Percentiles rank a stretch among this genome's conserved stretches.
Conservation (phyloP, 92 coral and sea anemone genomes). For the Phymanthus crucifer region DNA sequence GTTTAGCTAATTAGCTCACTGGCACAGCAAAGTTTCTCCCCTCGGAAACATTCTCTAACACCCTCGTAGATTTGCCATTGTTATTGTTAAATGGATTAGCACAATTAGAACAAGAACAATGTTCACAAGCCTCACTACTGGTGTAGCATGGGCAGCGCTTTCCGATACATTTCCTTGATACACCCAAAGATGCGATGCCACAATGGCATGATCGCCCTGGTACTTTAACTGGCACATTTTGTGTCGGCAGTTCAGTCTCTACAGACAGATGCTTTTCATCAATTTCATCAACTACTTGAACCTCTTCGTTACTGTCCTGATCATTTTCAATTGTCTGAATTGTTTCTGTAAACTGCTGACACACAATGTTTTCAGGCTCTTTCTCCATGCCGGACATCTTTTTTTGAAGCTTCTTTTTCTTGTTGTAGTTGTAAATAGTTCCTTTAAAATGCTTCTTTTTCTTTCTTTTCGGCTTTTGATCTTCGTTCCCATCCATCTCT, state of each 20-base stretch:
- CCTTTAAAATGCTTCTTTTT: slow-evolving; percentile 81
- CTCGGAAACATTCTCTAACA: slow-evolving; percentile 6
- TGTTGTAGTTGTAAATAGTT: slow-evolving; percentile 68
- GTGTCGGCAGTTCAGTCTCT: slow-evolving; percentile 21
- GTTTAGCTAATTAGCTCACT: not conserved
- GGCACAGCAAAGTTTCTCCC: slow-evolving; percentile 6
- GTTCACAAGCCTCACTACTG: slow-evolving; percentile 62
- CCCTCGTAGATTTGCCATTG: not conserved
- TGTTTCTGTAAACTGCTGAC: slow-evolving; percentile 40
- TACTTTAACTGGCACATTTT: slow-evolving; percentile 25
- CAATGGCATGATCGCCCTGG: slow-evolving; percentile 61
- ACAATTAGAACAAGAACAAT: slow-evolving; percentile 68
- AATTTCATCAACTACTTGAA: slow-evolving; percentile 52
- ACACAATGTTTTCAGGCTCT: slow-evolving; percentile 21
- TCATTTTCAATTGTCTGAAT: slow-evolving; percentile 40
- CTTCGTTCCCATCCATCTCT: slow-evolving; percentile 40
- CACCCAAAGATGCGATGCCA: slow-evolving; percentile 56
- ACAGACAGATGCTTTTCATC: slow-evolving; percentile 24
- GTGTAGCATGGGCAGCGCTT: slow-evolving; percentile 79
- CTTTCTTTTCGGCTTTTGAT: slow-evolving; percentile 43
- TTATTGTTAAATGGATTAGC: slow-evolving; percentile 81
- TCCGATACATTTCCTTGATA: slow-evolving; percentile 49
- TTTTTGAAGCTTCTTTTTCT: slow-evolving; percentile 54
- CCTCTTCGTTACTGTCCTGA: slow-evolving; percentile 41
- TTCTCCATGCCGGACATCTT: slow-evolving; percentile 14